Evolutionary conservation across 2,113 vertebrate genomes (phyloP).

Genomic region (Thryonomys swinderianus): DNA sequence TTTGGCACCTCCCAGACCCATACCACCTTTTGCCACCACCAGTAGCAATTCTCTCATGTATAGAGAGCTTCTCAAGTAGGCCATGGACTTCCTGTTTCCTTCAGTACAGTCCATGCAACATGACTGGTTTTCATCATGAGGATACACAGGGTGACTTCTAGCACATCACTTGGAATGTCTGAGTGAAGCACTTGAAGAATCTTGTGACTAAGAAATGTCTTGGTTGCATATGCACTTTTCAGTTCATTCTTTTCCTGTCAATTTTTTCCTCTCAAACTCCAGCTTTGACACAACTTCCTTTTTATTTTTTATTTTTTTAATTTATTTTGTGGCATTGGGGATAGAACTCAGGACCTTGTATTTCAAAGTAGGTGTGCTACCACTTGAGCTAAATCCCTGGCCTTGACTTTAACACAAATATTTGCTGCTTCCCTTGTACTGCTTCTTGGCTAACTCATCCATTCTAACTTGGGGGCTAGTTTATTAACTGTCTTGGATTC

Average conservation of each 20-base stretch:
- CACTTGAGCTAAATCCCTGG: too few species aligned
- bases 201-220: neutral
- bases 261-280: conserved; percentile 7
- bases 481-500: conserved; percentile 55
- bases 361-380: too few species aligned
- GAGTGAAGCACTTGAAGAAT: neutral
- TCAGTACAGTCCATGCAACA: neutral
- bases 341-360: too few species aligned
- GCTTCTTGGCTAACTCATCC: conserved; percentile 35
- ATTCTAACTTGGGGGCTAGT: conserved; percentile 19
- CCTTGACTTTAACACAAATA: conserved; percentile 7
- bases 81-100: accelerated
- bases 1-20: accelerated
- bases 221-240: neutral
- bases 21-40: neutral
- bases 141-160: neutral
- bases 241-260: neutral
- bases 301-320: too few species aligned
- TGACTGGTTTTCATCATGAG: neutral
- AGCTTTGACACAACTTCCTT: conserved; percentile 47
- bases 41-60: neutral
- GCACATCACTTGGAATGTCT: neutral
- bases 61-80: neutral
- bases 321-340: too few species aligned
- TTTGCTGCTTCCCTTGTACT: neutral